phyloP scores from a whole-genome alignment of 2,888 invertebrate genomes.

The Ormyrus pomaceus region DNA sequence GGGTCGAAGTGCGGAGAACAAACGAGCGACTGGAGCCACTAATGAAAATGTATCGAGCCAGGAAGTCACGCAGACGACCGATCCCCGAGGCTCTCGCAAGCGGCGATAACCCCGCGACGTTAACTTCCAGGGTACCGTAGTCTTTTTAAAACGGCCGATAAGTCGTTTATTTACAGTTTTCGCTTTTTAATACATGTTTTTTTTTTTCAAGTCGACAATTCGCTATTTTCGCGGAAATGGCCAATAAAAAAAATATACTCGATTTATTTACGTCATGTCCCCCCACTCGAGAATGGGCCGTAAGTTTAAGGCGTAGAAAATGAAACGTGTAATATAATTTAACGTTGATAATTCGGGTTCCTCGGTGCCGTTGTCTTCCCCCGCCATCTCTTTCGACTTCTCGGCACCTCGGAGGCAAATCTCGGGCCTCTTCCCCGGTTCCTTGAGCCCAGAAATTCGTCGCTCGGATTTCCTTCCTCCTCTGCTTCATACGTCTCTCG shows the following conservation, averaged over 20 bases:
- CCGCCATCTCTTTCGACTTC: slow-evolving; percentile 25
- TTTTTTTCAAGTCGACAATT: too few relatives aligned
- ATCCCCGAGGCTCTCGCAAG: slow-evolving; percentile 13
- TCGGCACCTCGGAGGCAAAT: slow-evolving; percentile 15
- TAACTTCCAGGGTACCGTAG: too few relatives aligned
- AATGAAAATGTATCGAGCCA: slow-evolving; percentile 68
- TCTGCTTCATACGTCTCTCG: background rate
- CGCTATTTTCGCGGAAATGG: too few relatives aligned
- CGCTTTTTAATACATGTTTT: too few relatives aligned
- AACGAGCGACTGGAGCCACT: slow-evolving; percentile 54
- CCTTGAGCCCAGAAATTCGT: slow-evolving; percentile 16
- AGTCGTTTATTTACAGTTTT: too few relatives aligned
- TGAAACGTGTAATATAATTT: slow-evolving; percentile 20
- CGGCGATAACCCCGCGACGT: too few relatives aligned
- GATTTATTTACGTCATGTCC: too few relatives aligned
- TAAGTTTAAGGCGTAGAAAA: background rate
- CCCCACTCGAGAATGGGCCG: too few relatives aligned
- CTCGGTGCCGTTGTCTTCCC: slow-evolving; percentile 13
- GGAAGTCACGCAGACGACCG: slow-evolving; percentile 61
- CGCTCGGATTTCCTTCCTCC: slow-evolving; percentile 39
- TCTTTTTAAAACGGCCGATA: too few relatives aligned
- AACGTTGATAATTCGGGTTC: slow-evolving; percentile 2
- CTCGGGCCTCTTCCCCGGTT: slow-evolving; percentile 5
- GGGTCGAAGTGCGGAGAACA: slow-evolving; percentile 23
- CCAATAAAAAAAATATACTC: too few relatives aligned